Conservation (phyloP, 2,888 invertebrate genomes). For the Oeneis ivallda region DNA sequence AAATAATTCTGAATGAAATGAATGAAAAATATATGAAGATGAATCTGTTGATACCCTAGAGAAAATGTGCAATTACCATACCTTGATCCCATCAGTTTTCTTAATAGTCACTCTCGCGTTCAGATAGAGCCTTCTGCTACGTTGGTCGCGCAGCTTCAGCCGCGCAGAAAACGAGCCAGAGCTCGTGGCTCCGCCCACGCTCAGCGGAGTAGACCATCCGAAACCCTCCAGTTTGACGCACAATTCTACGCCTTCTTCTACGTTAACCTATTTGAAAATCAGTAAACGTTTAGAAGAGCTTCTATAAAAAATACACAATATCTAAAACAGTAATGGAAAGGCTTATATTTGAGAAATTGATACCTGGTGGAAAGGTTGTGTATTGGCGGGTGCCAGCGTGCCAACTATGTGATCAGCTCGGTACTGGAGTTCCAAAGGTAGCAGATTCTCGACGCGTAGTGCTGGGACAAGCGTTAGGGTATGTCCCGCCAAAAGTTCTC, state of each 20-base stretch:
- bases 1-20: too few relatives aligned
- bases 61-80: constrained; percentile 42
- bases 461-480: constrained; percentile 92
- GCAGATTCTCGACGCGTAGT: constrained; percentile 91
- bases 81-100: constrained; percentile 75
- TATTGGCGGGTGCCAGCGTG: constrained; percentile 62
- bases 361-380: constrained; percentile 68
- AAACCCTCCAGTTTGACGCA: constrained; percentile 92
- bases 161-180: constrained; percentile 83
- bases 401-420: constrained; percentile 58
- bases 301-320: background rate
- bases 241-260: constrained; percentile 87
- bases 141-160: constrained; percentile 88
- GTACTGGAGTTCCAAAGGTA: constrained; percentile 90
- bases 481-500: constrained; percentile 89
- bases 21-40: too few relatives aligned
- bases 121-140: constrained; percentile 87
- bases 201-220: constrained; percentile 85
- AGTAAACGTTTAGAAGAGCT: background rate
- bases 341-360: background rate
- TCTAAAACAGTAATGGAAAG: too few relatives aligned
- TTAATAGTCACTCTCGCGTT: constrained; percentile 82
- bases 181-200: constrained; percentile 58
- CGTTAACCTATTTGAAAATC: constrained; percentile 80
- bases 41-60: background rate